Evolutionary conservation across 2,888 invertebrate species (phyloP), one percentile per base, ranked within the genome.

Genomic region (Candidula unifasciata): DNA sequence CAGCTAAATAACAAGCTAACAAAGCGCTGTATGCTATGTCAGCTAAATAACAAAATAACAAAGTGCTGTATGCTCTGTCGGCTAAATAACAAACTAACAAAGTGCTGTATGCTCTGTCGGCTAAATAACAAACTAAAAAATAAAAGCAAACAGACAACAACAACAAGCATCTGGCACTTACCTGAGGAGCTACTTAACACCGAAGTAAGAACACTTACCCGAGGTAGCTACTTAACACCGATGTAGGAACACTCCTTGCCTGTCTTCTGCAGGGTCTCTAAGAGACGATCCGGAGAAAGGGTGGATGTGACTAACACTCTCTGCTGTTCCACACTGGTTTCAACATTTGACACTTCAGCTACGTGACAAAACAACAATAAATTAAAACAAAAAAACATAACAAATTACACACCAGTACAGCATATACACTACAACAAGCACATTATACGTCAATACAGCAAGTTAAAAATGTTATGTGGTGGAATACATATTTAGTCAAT

Each of bases 241-340:
- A 88, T 84, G 77, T 85, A 89, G 24, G 77, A 85, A 18, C 88
- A 85, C 8, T 76, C 89, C 87, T 94, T 94, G 54, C 94, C 94
- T n/a, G 94, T 94, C 88, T 94, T 94, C 89, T 94, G 89, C 35
- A 94, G 88, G 3, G 90, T 86, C 69, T 92, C 92, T 35, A 93
- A 89, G 18, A 94, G 87, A 44, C 93, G 91, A 35, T 93, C 93
- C 44, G 90, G 85, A 3, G 92, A 66, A 37, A 93, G 85, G 21
- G 90, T 90, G 0, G 94, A 93, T n/a, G 92, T 93, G 24, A 94
- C 94, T 16, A 88, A 90, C 54, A 94, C 93, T 66, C 85, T 90
- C 87, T 94, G 90, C 6, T 89, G 88, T 5, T 88, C 90, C 60
- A 94, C 88, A 86, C 94, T 92, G 37, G 93, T 93, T 54, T 92